Evolutionary conservation across 2,797 vertebrate genomes (phyloP).

Genomic region (Acanthurus tractus): DNA sequence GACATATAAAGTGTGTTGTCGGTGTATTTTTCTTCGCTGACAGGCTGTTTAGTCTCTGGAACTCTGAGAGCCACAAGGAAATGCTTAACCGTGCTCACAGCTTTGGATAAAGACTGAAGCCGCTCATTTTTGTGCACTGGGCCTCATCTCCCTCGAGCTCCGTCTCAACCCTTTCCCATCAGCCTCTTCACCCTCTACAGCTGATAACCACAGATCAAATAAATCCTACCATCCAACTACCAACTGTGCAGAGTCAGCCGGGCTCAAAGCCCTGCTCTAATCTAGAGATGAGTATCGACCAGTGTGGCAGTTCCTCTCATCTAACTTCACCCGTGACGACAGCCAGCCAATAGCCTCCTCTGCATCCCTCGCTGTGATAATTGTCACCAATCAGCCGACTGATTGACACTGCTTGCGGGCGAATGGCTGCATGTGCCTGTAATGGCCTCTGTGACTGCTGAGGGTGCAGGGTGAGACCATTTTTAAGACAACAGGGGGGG

Average conservation of each 20-base stretch:
- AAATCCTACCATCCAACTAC: constrained; percentile 58
- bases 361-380: constrained; percentile 52
- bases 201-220: constrained; percentile 61
- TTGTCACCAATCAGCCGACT: constrained; percentile 63
- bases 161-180: constrained; percentile 31
- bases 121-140: constrained; percentile 33
- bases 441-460: constrained; percentile 31
- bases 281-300: constrained; percentile 69
- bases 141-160: constrained; percentile 42
- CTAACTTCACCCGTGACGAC: constrained; percentile 32
- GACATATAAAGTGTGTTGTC: not conserved
- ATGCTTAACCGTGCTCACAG: not conserved
- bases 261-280: constrained; percentile 42
- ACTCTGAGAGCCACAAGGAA: not conserved
- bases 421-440: constrained; percentile 44
- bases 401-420: constrained; percentile 50
- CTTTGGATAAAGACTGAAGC: constrained; percentile 31
- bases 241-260: constrained; percentile 31
- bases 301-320: constrained; percentile 18
- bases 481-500: constrained; percentile 32
- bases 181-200: constrained; percentile 3
- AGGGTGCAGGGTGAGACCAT: constrained; percentile 20
- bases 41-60: not conserved
- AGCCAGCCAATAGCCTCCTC: constrained; percentile 51
- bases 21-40: not conserved